Percentiles rank a stretch among this genome's conserved stretches.
phyloP scores from a whole-genome alignment of 2,797 vertebrate species.

The Galagoides demidoff region DNA sequence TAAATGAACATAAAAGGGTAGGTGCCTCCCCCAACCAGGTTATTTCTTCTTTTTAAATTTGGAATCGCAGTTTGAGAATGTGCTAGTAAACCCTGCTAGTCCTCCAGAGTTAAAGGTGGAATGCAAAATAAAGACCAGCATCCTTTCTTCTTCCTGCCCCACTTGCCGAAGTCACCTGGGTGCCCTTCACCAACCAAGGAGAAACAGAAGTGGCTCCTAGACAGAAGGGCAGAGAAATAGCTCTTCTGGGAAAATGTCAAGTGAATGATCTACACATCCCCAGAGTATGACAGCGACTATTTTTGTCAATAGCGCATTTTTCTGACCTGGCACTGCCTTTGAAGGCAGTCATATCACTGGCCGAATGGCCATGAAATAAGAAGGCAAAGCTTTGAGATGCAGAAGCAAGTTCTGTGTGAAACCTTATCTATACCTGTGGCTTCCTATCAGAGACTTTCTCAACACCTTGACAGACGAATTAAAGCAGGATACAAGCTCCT shows the following conservation, averaged over 20 bases:
- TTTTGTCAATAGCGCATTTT: neutral
- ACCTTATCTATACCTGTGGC: neutral
- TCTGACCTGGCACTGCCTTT: neutral
- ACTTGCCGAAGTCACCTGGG: neutral
- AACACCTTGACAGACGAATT: neutral
- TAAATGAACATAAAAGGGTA: constrained; percentile 9
- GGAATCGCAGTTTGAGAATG: neutral
- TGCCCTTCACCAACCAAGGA: neutral
- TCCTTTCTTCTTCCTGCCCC: neutral
- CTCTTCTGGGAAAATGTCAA: constrained; percentile 36
- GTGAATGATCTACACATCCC: neutral
- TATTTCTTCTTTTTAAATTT: constrained; percentile 33
- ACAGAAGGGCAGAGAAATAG: neutral
- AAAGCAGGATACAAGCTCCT: neutral
- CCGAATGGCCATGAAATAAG: neutral
- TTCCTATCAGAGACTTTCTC: constrained; percentile 27
- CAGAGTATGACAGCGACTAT: neutral
- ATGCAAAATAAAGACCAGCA: neutral
- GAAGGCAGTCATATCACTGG: neutral
- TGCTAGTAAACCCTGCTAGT: neutral
- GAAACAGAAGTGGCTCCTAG: neutral
- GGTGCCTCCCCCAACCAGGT: neutral
- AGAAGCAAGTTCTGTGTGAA: neutral
- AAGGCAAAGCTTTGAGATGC: neutral
- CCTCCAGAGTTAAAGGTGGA: neutral